phyloP scores from a whole-genome alignment of 2,888 invertebrate species.

The Cephonodes hylas region DNA sequence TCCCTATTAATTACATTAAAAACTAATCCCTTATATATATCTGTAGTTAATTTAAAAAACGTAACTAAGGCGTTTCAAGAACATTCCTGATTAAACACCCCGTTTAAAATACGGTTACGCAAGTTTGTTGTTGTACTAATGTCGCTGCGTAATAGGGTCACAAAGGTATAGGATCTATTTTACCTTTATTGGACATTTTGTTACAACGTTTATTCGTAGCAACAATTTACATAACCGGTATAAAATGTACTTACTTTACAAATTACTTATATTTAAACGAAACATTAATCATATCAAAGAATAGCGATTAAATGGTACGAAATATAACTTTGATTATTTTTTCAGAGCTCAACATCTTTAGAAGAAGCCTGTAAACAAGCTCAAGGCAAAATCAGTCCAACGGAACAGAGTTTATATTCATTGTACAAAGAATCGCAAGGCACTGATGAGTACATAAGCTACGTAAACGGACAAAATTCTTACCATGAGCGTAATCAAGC shows the following conservation, averaged over 20 bases:
- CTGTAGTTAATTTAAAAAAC: not conserved
- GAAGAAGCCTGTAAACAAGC: constrained; percentile 36
- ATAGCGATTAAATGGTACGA: not conserved
- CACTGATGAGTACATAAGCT: constrained; percentile 49
- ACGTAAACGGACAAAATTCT: constrained; percentile 36
- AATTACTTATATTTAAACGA: not conserved
- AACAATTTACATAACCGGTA: not conserved
- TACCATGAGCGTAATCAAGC: constrained; percentile 32
- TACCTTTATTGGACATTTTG: not conserved
- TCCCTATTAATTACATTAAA: not conserved
- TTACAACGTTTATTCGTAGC: not conserved
- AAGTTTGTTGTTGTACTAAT: not conserved
- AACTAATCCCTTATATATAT: not conserved
- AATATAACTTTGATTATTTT: constrained; percentile 8
- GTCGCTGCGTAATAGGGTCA: not conserved
- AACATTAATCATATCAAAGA: not conserved
- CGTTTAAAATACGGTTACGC: not conserved
- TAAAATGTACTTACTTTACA: not conserved
- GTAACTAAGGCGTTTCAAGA: not conserved
- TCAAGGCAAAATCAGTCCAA: constrained; percentile 36
- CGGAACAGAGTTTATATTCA: constrained; percentile 56
- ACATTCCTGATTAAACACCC: not conserved
- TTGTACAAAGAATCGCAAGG: constrained; percentile 59
- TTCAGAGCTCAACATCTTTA: constrained; percentile 48
- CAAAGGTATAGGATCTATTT: not conserved